Percentiles rank a stretch among this genome's conserved stretches.
phyloP scores from a whole-genome alignment of 2,888 invertebrate genomes.

The Eudemis profundana region DNA sequence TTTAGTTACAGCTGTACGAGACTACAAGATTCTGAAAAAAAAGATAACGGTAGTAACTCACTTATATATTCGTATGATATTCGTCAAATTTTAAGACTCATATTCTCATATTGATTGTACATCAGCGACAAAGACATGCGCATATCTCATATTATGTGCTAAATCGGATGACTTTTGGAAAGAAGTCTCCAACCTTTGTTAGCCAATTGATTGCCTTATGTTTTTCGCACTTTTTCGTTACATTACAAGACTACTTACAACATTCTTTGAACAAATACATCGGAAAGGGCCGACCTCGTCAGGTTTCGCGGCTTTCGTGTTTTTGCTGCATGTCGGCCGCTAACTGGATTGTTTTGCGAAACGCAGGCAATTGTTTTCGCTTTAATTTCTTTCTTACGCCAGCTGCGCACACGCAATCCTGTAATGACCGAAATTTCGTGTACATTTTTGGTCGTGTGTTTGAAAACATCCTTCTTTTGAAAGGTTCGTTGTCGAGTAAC shows the following conservation, averaged over 20 bases:
- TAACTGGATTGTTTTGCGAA: conserved; percentile 27
- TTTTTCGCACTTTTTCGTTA: too few relatives aligned
- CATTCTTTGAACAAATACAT: background rate
- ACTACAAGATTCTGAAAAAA: too few relatives aligned
- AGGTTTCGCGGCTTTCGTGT: conserved; percentile 5
- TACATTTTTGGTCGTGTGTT: conserved; percentile 18
- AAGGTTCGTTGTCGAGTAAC: background rate
- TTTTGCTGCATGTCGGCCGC: conserved; percentile 10
- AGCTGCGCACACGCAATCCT: conserved; percentile 34
- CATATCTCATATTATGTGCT: too few relatives aligned
- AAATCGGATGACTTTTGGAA: too few relatives aligned
- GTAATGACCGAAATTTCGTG: conserved; percentile 33
- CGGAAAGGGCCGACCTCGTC: background rate
- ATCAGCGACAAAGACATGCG: too few relatives aligned
- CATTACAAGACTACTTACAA: background rate
- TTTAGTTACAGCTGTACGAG: too few relatives aligned
- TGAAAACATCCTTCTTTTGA: conserved; percentile 1
- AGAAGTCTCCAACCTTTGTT: too few relatives aligned
- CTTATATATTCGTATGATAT: too few relatives aligned
- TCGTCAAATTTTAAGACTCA: too few relatives aligned
- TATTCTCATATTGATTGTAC: too few relatives aligned
- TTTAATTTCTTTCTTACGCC: conserved; percentile 38
- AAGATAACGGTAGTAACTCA: too few relatives aligned
- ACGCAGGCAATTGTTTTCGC: conserved; percentile 40
- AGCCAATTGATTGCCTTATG: too few relatives aligned